These are phyloP conservation scores for Bacillus rossius DNA, from an alignment of 1,140 invertebrate genomes.

Conservation along the genomic window DNA sequence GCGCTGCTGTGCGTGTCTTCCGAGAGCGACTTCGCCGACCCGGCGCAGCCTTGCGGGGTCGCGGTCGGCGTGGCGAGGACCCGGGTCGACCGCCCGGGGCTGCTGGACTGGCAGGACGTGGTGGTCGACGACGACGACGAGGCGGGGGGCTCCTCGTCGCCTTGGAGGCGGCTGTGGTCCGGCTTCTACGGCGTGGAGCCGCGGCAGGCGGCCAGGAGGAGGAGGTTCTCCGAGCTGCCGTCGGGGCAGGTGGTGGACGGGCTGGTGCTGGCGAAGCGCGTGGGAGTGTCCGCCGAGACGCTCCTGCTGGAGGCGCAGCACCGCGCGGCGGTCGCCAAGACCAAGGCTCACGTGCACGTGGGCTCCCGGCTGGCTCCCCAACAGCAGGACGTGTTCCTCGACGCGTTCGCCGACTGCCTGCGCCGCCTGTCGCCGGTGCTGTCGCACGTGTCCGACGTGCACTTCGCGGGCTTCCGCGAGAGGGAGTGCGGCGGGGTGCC, in stretches of 20 bases:
- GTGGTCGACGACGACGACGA: slow-evolving; percentile 42
- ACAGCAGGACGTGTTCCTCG: slow-evolving; percentile 40
- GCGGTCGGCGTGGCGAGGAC: slow-evolving; percentile 44
- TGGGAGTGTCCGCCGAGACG: slow-evolving; percentile 41
- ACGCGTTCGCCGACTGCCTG: slow-evolving; percentile 41
- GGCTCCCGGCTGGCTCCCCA: slow-evolving; percentile 35
- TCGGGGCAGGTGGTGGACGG: slow-evolving; percentile 36
- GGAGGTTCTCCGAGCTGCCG: slow-evolving; percentile 29
- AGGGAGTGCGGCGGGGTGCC: slow-evolving; percentile 36
- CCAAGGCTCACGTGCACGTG: slow-evolving; percentile 43
- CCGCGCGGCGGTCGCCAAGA: slow-evolving; percentile 40
- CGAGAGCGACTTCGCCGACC: slow-evolving; percentile 51
- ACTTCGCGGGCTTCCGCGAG: slow-evolving; percentile 40
- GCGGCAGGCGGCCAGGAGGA: slow-evolving; percentile 27
- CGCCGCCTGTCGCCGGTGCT: slow-evolving; percentile 39
- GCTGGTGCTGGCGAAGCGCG: slow-evolving; percentile 42
- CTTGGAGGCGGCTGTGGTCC: slow-evolving; percentile 36
- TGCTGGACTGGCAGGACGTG: slow-evolving; percentile 55
- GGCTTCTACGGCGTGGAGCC: slow-evolving; percentile 38
- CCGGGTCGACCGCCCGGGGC: slow-evolving; percentile 41
- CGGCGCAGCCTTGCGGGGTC: slow-evolving; percentile 39
- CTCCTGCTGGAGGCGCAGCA: slow-evolving; percentile 42
- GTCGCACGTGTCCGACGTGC: slow-evolving; percentile 40
- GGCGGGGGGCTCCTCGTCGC: slow-evolving; percentile 39
- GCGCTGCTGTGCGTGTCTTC: slow-evolving; percentile 55